Evolutionary conservation across 2,888 invertebrate genomes (phyloP), one percentile per base, ranked within the genome.

Genomic region (Meteorus cinctellus): DNA sequence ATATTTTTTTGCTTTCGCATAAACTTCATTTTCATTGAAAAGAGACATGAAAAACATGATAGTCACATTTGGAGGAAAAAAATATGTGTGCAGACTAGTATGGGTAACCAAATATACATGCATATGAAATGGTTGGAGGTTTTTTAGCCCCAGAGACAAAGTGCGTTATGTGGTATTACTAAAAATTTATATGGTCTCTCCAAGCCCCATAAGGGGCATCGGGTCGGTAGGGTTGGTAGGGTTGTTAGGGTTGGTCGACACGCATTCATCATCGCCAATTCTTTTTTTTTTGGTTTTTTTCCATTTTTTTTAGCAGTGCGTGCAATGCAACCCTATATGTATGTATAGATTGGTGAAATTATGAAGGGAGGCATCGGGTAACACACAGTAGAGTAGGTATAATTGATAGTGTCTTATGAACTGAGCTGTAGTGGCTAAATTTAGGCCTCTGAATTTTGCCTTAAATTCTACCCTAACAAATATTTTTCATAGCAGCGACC

Each of bases 361-460:
- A 85, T 85, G 86, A 88, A 88, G 88, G 88, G 86, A 88, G 88
- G 89, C 89, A 89, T 89, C 85, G 86, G 86, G 88, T 89, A 88
- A 86, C 88, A 86, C 88, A 85, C 85, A 85, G 85, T 86, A 16
- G 19, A 16, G 34, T 19, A 36, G 36, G 34, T 19, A 62, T 24
- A 65, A 16, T 34, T 51, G 69, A 69, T 51, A 27, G 51, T 51
- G 51, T 65, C 65, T 34, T 36, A 16, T 36, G 36, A 65, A 10
- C 19, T 36, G 24, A 34, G 4, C 34, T 34, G 16, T 24, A n/a
- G n/a, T 1, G 2, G 12, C 8, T 16, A 36, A 36, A 65, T 48
- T 16, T 48, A n/a, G n/a, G 2, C 48, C 3, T 4, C 1, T n/a
- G n/a, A 48, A 48, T 48, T n/a, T 16, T 16, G 14, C n/a, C 4